Evolutionary conservation across 2,888 invertebrate species (phyloP).

Genomic region (Meandrusa payeni): DNA sequence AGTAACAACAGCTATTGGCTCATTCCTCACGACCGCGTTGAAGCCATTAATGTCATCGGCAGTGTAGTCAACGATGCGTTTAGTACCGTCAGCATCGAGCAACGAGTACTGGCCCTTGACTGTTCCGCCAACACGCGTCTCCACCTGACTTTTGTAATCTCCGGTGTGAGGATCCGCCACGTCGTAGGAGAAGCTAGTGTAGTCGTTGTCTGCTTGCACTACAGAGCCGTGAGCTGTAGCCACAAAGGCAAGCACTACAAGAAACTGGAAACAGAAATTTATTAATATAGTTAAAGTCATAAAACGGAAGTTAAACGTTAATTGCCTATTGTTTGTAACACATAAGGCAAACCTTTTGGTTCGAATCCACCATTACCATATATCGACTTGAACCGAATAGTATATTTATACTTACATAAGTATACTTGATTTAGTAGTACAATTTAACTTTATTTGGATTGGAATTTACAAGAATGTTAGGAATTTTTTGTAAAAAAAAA

Average conservation of each 20-base stretch:
- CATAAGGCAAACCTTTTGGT: too few relatives aligned
- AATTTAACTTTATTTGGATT: too few relatives aligned
- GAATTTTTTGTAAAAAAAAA: too few relatives aligned
- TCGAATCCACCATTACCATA: too few relatives aligned
- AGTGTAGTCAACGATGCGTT: constrained; percentile 76
- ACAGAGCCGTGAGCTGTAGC: constrained; percentile 65
- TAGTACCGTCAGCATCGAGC: constrained; percentile 75
- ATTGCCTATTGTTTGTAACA: too few relatives aligned
- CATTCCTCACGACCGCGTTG: constrained; percentile 78
- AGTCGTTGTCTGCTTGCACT: constrained; percentile 50
- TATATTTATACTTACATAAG: too few relatives aligned
- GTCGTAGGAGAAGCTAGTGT: constrained; percentile 72
- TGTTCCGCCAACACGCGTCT: constrained; percentile 68
- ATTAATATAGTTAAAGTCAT: too few relatives aligned
- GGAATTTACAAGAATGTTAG: too few relatives aligned
- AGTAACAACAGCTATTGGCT: constrained; percentile 48
- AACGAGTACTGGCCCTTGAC: constrained; percentile 79
- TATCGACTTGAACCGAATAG: too few relatives aligned
- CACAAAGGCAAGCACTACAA: constrained; percentile 64
- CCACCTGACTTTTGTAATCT: constrained; percentile 77
- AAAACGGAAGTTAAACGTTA: too few relatives aligned
- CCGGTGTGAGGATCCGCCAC: constrained; percentile 79
- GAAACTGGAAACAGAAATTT: constrained; percentile 62
- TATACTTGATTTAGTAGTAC: too few relatives aligned
- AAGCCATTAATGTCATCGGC: constrained; percentile 76